Base-by-base conservation (phyloP, 1,140 invertebrate genomes). In the Arctopsyche grandis region DNA sequence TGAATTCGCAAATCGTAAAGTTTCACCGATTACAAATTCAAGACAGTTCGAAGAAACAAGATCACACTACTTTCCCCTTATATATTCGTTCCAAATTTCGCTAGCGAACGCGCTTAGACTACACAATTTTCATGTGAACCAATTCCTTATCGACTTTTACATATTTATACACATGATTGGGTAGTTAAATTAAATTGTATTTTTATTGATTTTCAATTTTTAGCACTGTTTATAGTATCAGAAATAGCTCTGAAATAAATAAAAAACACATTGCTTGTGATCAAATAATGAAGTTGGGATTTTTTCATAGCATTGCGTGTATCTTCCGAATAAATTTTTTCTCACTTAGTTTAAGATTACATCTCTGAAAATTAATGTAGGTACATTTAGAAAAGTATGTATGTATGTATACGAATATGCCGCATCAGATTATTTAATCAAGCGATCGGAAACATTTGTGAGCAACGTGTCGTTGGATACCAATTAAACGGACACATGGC, bases 1-100 rank as follows among this genome's bases (percentile, higher is more conserved):
- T 52, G 16, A 14, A 14, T 52, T 52, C 48, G 48, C 16, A 12
- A 52, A 52, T 52, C 12, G 48, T 52, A 12, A 14, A 66, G 63
- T 66, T 66, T 66, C 63, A 66, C 63, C 21, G 63, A 66, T 66
- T 66, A 66, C 63, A 26, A 12, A 66, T 66, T 66, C 63, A 66
- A 29, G 22, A 66, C 63, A 22, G 24, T 60, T 60, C 58, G 7
- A 21, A 5, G 58, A 66, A 66, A 29, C 63, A 66, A 66, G 63
- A 66, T 66, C 24, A 29, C 63, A 66, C 63, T 29, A 66, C 63
- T 66, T 66, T 66, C 63, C 24, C 24, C 22, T 26, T 66, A 12
- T 52, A 52, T 14, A 52, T 52, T 52, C 63, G 24, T 26, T 66
- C 24, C n/a, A 29, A 29, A 66, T 66, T 66, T 22, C 63, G 24